Conservation (phyloP, 2,888 invertebrate genomes). For the Gibbula magus region DNA sequence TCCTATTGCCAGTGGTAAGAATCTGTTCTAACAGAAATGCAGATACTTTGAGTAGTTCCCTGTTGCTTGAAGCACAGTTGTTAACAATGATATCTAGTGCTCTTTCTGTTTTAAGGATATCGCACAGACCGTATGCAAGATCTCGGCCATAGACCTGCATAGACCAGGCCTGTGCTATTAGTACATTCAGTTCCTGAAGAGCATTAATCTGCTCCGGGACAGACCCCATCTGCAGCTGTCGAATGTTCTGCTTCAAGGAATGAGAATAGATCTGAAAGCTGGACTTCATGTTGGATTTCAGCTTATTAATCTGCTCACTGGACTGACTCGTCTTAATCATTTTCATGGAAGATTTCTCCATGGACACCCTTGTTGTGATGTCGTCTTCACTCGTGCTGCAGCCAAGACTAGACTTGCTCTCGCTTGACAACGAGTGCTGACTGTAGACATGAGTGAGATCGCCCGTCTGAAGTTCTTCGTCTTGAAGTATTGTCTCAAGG, state of each 20-base stretch:
- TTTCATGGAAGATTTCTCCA: constrained; percentile 19
- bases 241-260: constrained; percentile 57
- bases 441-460: constrained; percentile 45
- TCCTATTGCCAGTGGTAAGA: constrained; percentile 82
- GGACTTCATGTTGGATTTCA: constrained; percentile 57
- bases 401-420: constrained; percentile 43
- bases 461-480: constrained; percentile 65
- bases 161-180: constrained; percentile 88
- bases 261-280: constrained; percentile 60
- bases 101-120: constrained; percentile 89
- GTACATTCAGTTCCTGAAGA: constrained; percentile 61
- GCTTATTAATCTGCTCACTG: constrained; percentile 31
- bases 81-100: constrained; percentile 87
- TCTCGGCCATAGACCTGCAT: constrained; percentile 96
- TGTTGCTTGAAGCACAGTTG: constrained; percentile 83
- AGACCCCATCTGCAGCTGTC: constrained; percentile 56
- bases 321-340: constrained; percentile 12
- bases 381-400: constrained; percentile 23
- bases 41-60: constrained; percentile 89
- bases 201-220: constrained; percentile 55
- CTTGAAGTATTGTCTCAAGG: constrained; percentile 72
- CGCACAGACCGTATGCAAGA: constrained; percentile 93
- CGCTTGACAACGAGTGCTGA: constrained; percentile 42
- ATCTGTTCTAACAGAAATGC: constrained; percentile 94
- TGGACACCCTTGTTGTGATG: neutral